Evolutionary conservation across 2,797 vertebrate genomes (phyloP).

Genomic region (Delichon dasypus): DNA sequence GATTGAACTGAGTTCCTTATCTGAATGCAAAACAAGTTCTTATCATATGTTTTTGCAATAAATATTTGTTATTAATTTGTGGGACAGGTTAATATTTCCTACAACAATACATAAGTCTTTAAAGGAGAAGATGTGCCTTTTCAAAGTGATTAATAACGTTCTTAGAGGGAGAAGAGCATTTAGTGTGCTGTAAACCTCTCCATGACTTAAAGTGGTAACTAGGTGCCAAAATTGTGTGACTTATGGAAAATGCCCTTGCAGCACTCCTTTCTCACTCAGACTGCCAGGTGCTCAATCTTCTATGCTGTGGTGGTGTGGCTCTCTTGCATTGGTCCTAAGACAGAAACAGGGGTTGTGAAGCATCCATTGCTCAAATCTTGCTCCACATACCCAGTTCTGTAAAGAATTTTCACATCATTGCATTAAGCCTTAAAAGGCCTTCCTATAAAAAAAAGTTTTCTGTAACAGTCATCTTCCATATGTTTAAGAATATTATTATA

Average conservation of each 20-base stretch:
- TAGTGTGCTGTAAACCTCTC: background rate
- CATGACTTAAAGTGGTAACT: background rate
- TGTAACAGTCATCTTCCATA: background rate
- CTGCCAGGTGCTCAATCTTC: background rate
- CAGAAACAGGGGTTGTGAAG: background rate
- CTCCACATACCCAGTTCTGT: background rate
- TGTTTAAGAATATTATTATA: background rate
- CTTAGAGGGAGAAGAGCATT: background rate
- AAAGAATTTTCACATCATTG: background rate
- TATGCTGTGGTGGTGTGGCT: background rate
- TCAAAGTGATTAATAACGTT: background rate
- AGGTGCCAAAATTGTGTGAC: background rate
- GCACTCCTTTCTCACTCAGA: background rate
- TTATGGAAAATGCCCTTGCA: background rate
- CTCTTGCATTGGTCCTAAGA: background rate
- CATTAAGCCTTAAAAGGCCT: background rate
- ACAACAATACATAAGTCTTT: background rate
- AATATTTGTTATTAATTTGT: background rate
- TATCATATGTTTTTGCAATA: background rate
- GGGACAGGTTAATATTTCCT: background rate
- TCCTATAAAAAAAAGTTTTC: background rate
- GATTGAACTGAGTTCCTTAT: background rate
- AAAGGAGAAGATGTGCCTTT: background rate
- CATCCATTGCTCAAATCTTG: background rate
- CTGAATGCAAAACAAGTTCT: background rate